A percentile compares a stretch with the other conserved stretches of the same genome.
Evolutionary conservation across 2,888 invertebrate genomes (phyloP).

Genomic region (Tubulanus polymorphus): DNA sequence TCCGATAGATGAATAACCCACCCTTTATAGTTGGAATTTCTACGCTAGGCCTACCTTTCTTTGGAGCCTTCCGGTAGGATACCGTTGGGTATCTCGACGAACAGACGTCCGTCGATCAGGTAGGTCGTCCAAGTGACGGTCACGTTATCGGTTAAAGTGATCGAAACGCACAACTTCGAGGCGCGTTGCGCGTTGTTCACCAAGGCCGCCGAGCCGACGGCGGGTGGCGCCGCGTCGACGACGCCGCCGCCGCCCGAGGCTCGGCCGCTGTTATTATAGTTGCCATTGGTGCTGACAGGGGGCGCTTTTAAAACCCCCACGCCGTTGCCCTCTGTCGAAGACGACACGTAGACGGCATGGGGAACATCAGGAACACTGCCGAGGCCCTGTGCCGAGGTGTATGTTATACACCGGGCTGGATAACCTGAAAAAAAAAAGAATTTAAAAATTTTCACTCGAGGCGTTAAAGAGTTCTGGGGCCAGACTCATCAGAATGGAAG

Average conservation of each 20-base stretch:
- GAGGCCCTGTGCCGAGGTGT: slow-evolving; percentile 98
- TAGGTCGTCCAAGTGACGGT: slow-evolving; percentile 82
- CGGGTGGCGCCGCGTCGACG: neutral
- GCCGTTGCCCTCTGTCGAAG: slow-evolving; percentile 68
- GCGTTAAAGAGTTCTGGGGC: no score
- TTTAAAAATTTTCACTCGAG: no score
- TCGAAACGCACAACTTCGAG: slow-evolving; percentile 56
- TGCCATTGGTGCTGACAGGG: slow-evolving; percentile 58
- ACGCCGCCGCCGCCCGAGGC: neutral
- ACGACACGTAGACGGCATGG: slow-evolving; percentile 67
- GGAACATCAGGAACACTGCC: slow-evolving; percentile 99
- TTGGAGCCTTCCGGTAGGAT: slow-evolving; percentile 87
- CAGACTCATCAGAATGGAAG: no score
- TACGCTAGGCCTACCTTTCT: slow-evolving; percentile 68
- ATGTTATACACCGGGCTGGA: slow-evolving; percentile 58
- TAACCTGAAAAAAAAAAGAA: slow-evolving; percentile 25
- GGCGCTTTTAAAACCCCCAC: slow-evolving; percentile 68
- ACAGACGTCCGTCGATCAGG: slow-evolving; percentile 70
- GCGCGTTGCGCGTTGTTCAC: slow-evolving; percentile 29
- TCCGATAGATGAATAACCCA: no score
- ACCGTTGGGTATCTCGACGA: slow-evolving; percentile 82
- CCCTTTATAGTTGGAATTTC: neutral
- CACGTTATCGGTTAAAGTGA: slow-evolving; percentile 73
- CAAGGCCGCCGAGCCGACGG: slow-evolving; percentile 21
- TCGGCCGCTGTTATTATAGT: slow-evolving; percentile 29